Conservation (phyloP, 2,888 invertebrate species). For the Anagyrus pseudococci region DNA sequence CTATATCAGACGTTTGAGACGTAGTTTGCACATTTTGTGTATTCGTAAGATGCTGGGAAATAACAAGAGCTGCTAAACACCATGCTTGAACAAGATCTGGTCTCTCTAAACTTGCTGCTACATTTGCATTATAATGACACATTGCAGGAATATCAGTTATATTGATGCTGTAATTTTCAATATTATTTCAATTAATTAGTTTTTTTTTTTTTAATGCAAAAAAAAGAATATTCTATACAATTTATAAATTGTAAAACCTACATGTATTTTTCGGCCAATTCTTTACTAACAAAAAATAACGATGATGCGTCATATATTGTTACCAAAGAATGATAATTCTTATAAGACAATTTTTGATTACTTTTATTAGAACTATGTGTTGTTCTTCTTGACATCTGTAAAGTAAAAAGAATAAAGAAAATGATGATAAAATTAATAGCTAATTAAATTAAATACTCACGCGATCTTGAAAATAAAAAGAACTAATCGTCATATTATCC, state of each 20-base stretch:
- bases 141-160: conserved; percentile 65
- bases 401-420: conserved; percentile 11
- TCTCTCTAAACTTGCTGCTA: conserved; percentile 77
- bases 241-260: conserved; percentile 47
- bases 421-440: neutral
- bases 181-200: conserved; percentile 4
- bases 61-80: conserved; percentile 79
- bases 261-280: conserved; percentile 85
- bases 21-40: conserved; percentile 46
- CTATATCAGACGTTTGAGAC: conserved; percentile 56
- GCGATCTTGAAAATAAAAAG: conserved; percentile 82
- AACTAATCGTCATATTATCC: conserved; percentile 69
- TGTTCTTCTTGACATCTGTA: conserved; percentile 50
- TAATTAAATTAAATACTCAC: conserved; percentile 59
- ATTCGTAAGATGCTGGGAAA: conserved; percentile 53
- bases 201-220: neutral
- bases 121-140: conserved; percentile 81
- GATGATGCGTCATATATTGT: conserved; percentile 76
- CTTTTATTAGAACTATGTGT: conserved; percentile 48
- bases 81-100: conserved; percentile 87
- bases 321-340: conserved; percentile 67
- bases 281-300: conserved; percentile 80
- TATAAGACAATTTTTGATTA: conserved; percentile 50
- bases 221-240: too few relatives aligned
- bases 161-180: conserved; percentile 50